phyloP scores from a whole-genome alignment of 2,888 invertebrate species.

The Macrophya annulata region DNA sequence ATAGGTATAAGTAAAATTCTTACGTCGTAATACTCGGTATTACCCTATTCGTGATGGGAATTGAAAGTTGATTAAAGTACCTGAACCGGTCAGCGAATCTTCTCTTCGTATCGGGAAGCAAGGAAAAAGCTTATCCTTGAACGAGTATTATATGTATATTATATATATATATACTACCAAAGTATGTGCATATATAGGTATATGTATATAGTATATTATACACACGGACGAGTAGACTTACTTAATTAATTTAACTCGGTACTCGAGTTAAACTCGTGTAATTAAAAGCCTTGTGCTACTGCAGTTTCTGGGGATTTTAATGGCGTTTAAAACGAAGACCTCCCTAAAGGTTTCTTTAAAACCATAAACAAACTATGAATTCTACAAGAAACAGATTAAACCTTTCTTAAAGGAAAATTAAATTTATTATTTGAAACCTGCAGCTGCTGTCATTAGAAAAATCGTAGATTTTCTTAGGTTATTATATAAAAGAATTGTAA shows the following conservation, averaged over 20 bases:
- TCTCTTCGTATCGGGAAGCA: background rate
- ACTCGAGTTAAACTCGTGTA: conserved; percentile 27
- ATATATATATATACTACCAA: background rate
- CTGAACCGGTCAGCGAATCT: background rate
- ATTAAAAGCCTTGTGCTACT: conserved; percentile 10
- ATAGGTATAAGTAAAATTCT: background rate
- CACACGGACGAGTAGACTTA: background rate
- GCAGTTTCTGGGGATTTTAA: conserved; percentile 24
- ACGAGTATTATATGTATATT: too few species aligned
- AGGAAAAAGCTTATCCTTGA: background rate
- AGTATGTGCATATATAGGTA: background rate
- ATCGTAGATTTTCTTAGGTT: background rate
- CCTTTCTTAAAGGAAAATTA: background rate
- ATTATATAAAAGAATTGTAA: too few species aligned
- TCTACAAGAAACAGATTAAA: background rate
- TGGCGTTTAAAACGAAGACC: background rate
- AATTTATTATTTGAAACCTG: background rate
- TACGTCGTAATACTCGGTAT: background rate
- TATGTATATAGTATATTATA: background rate
- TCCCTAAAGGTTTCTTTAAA: background rate
- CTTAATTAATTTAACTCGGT: conserved; percentile 34
- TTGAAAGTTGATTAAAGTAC: conserved; percentile 7
- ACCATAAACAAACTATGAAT: conserved; percentile 1
- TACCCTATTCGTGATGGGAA: background rate
- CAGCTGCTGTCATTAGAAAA: background rate